Evolutionary conservation across 2,888 invertebrate genomes (phyloP).

Genomic region (Horisme vitalbata): DNA sequence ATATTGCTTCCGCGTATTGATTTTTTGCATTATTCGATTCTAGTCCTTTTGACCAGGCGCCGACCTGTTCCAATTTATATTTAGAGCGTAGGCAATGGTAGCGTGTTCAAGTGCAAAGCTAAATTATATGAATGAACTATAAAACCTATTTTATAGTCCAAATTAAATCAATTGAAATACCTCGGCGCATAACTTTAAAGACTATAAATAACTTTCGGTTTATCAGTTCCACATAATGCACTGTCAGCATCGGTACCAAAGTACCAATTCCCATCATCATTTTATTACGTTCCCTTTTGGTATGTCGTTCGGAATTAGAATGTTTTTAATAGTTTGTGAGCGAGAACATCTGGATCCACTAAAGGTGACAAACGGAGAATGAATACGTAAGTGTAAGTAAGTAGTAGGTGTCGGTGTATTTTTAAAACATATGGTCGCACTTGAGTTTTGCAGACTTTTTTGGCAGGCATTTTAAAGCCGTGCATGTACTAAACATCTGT

Average conservation of each 20-base stretch:
- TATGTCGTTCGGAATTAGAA: conserved; percentile 33
- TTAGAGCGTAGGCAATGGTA: conserved; percentile 44
- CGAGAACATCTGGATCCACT: conserved; percentile 65
- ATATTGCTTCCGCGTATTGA: conserved; percentile 63
- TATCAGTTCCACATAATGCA: too few relatives aligned
- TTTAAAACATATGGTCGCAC: conserved; percentile 46
- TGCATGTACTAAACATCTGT: conserved; percentile 27
- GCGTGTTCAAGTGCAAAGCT: conserved; percentile 28
- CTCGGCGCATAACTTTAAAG: too few relatives aligned
- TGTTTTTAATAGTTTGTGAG: conserved; percentile 49
- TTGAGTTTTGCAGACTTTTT: conserved; percentile 35
- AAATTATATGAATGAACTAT: too few relatives aligned
- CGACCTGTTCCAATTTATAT: conserved; percentile 58
- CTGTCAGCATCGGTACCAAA: background rate
- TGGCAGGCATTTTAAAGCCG: conserved; percentile 32
- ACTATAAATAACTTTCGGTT: too few relatives aligned
- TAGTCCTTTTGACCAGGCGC: conserved; percentile 53
- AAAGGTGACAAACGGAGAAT: conserved; percentile 61
- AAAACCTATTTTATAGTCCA: too few relatives aligned
- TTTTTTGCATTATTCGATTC: conserved; percentile 54
- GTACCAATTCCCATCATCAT: too few relatives aligned
- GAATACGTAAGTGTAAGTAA: conserved; percentile 56
- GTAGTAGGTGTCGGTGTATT: too few relatives aligned
- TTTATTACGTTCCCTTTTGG: too few relatives aligned
- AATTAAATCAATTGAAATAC: too few relatives aligned